Evolutionary conservation across 2,113 vertebrate species (phyloP).

Genomic region (Colossoma macropomum): DNA sequence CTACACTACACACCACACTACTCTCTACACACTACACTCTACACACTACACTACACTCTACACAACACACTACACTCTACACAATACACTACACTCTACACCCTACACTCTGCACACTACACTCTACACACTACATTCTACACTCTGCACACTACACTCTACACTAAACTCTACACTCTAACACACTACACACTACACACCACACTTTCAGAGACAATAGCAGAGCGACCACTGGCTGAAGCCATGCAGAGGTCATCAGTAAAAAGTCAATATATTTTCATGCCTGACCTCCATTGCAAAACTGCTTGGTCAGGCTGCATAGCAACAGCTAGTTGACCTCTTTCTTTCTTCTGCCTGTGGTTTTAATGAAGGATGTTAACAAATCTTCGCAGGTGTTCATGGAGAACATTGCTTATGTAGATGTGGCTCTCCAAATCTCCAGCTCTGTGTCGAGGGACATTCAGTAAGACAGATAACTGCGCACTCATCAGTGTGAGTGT

Average conservation of each 20-base stretch:
- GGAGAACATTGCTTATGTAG: neutral
- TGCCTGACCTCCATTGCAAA: slow-evolving; percentile 1
- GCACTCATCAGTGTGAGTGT: neutral
- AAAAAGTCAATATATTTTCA: neutral
- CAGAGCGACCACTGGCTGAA: neutral
- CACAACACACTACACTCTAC: no score
- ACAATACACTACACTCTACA: no score
- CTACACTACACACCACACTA: no score
- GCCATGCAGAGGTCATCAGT: neutral
- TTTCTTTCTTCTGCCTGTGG: neutral
- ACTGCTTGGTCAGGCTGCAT: neutral
- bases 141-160: no score
- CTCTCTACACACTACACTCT: no score
- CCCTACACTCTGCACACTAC: no score
- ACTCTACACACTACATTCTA: no score
- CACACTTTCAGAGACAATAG: neutral
- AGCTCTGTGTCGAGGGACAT: neutral
- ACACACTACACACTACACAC: no score
- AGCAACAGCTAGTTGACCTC: neutral
- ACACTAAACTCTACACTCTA: no score
- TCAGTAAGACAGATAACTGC: neutral
- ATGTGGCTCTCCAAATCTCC: neutral
- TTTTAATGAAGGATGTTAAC: neutral
- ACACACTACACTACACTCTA: no score
- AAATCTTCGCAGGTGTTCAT: neutral